Evolutionary conservation across 2,113 vertebrate genomes (phyloP), one percentile per base, ranked within the genome.

Genomic region (Terrapene triunguis): DNA sequence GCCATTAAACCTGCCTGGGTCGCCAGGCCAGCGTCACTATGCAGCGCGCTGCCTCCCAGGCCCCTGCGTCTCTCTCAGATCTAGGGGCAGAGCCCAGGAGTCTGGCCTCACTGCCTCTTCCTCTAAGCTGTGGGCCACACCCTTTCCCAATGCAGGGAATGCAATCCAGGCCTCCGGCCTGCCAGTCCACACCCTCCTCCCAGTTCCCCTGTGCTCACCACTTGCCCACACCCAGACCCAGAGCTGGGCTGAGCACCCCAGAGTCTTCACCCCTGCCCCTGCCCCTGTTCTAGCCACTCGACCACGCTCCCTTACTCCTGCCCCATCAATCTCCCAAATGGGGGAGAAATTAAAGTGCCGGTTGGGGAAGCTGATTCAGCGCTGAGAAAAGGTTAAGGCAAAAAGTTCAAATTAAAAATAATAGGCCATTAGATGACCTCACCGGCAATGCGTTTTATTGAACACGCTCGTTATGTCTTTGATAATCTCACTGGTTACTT

Each of bases 321-420:
- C 91, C 1, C 0, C 3, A 94, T 96, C 94, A 29, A 94, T 97
- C 95, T 94, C 69, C 0, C 91, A 69, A 80, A 89, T 83, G 96
- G 93, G 92, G 91, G 89, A 91, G 97, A 86, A 81, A 90, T 92
- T 57, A 1, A 53, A 88, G 95, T 54, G 92, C 88, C 91, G 35
- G 85, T 72, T 0, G 9, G 27, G 95, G 92, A 93, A 87, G 96
- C 97, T 96, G 96, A 97, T 74, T 96, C 95, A 88, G 96, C 96
- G 81, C 13, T 1, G 92, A 95, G 96, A 95, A 95, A 95, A 97
- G 95, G 94, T 96, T 96, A 96, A 92, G 96, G 97, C 96, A 97
- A 97, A 97, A 95, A 97, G 97, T 97, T 97, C 97, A 97, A 82
- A 96, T 94, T 79, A 89, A 95, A 84, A 94, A 93, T 93, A 90